These are phyloP conservation scores for Sprattus sprattus DNA, from an alignment of 2,113 vertebrate genomes.

Conservation along the genomic window DNA sequence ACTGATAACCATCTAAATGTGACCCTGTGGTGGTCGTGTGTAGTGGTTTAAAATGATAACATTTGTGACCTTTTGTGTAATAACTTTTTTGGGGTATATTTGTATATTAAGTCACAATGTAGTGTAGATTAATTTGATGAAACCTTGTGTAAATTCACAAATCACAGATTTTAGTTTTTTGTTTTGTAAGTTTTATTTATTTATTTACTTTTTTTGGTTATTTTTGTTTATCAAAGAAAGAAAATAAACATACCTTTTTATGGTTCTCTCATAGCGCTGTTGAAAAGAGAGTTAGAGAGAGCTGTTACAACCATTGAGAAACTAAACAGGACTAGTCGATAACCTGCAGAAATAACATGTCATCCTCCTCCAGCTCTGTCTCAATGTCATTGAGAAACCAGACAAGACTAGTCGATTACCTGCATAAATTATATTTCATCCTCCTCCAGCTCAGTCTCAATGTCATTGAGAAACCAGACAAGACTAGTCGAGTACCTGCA, in stretches of 20 bases:
- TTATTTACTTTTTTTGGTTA: background rate
- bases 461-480: background rate
- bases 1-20: no score
- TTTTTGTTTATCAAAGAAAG: background rate
- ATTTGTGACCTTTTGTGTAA: no score
- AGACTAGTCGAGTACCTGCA: constrained; percentile 9
- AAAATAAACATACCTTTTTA: constrained; percentile 38
- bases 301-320: no score
- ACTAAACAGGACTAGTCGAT: background rate
- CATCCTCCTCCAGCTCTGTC: no score
- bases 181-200: background rate
- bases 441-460: no score
- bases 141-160: no score
- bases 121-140: no score
- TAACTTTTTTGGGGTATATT: background rate
- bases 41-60: background rate
- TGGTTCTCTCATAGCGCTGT: constrained; percentile 39
- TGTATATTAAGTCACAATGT: background rate
- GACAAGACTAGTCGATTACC: constrained; percentile 13
- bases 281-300: constrained; percentile 4
- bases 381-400: no score
- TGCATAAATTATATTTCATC: no score
- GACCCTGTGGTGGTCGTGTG: no score
- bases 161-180: background rate
- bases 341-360: no score